Evolutionary conservation across 2,888 invertebrate genomes (phyloP).

Genomic region (Crossocerus cetratus): DNA sequence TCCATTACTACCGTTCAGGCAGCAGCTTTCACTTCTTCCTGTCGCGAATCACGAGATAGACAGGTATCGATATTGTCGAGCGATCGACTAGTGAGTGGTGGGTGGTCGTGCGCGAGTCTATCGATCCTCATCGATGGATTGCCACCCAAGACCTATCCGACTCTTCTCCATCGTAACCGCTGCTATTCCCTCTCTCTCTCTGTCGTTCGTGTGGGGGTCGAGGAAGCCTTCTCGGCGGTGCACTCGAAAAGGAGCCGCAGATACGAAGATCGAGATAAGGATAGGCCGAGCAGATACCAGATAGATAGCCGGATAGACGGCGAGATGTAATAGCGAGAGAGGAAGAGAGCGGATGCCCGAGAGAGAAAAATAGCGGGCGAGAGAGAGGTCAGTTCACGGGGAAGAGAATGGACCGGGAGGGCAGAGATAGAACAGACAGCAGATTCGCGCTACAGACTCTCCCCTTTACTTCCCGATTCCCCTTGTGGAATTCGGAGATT

Average conservation of each 20-base stretch:
- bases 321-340: background rate
- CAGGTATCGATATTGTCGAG: background rate
- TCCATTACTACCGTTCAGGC: no score
- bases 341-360: background rate
- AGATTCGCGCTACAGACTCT: background rate
- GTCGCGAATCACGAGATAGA: background rate
- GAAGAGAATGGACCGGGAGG: background rate
- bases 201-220: background rate
- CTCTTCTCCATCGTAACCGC: conserved; percentile 3
- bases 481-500: no score
- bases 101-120: conserved; percentile 32
- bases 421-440: background rate
- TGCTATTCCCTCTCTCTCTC: no score
- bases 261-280: conserved; percentile 8
- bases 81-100: conserved; percentile 10
- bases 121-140: conserved; percentile 32
- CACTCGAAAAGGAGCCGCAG: background rate
- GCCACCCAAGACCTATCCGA: conserved; percentile 30
- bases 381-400: conserved; percentile 1
- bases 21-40: no score
- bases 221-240: background rate
- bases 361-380: conserved; percentile 4
- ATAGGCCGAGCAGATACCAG: conserved; percentile 16
- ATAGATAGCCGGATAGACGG: background rate
- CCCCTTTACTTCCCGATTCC: no score